Evolutionary conservation across 2,888 invertebrate genomes (phyloP), one percentile per base, ranked within the genome.

Genomic region (Didymodactylos carnosus): DNA sequence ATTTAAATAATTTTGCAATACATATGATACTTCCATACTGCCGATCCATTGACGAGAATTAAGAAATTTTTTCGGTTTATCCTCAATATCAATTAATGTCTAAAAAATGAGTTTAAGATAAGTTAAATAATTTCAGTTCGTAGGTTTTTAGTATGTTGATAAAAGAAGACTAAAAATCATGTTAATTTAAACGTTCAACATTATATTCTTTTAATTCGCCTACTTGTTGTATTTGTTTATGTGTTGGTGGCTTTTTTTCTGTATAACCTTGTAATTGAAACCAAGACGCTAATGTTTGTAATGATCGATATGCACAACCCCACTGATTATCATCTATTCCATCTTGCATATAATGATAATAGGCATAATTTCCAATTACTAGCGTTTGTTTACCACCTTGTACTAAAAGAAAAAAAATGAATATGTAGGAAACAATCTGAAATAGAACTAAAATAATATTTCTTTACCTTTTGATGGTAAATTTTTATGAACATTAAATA

Each of bases 281-380:
- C 98, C 98, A 99, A 0, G 95, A 95, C 77, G 91, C 88, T 77
- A 98, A 87, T 0, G 97, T 95, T 85, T 98, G 98, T 80, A 98
- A 86, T 0, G 95, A 95, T 76, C 98, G 87, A 82, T 98, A 98
- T 0, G 98, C 98, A 85, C 98, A 98, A 7, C 98, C 98, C 98
- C 98, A 98, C n/a, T 94, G 94, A 82, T 90, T 89, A 80, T 98
- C 98, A 83, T 95, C 90, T 81, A 92, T 88, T 80, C 95, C 90
- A 78, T 83, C 83, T 83, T 95, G 94, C 88, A 92, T 90, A 83
- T 99, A 99, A 83, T 99, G 98, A 82, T 93, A 90, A 84, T 98
- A 99, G 25, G 88, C 86, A 81, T 98, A 98, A 77, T 88, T 87
- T 2, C 98, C 98, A 77, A 88, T 86, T 4, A 97, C 62, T 27